phyloP scores from a whole-genome alignment of 2,888 invertebrate genomes.

The Amphiduros pacificus region DNA sequence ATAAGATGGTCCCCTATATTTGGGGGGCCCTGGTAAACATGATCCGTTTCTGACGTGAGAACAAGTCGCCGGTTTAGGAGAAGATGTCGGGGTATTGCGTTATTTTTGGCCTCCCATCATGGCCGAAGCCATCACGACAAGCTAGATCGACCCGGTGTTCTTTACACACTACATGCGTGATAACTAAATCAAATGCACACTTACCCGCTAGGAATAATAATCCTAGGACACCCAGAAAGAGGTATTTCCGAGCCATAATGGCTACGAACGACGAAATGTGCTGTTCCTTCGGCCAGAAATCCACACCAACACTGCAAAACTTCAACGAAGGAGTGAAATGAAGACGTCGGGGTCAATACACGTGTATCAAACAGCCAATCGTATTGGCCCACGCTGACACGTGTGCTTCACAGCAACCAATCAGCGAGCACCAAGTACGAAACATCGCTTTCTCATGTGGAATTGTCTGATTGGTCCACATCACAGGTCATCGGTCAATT shows the following conservation, averaged over 20 bases:
- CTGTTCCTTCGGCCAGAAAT: slow-evolving; percentile 14
- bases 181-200: slow-evolving; percentile 3
- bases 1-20: too few species aligned
- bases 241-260: slow-evolving; percentile 27
- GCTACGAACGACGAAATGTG: slow-evolving; percentile 24
- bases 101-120: neutral
- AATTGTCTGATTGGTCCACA: too few species aligned
- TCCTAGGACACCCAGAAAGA: slow-evolving; percentile 26
- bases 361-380: too few species aligned
- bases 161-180: neutral
- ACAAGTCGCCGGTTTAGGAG: too few species aligned
- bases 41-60: too few species aligned
- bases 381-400: too few species aligned
- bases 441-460: too few species aligned
- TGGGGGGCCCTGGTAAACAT: too few species aligned
- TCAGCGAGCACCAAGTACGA: too few species aligned
- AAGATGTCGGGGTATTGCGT: neutral
- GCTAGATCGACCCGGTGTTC: neutral
- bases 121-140: neutral
- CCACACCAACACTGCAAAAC: slow-evolving; percentile 25
- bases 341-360: too few species aligned
- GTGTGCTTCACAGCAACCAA: too few species aligned
- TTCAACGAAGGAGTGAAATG: slow-evolving; percentile 10
- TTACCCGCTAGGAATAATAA: slow-evolving; percentile 21
- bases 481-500: too few species aligned